Evolutionary conservation across 1,140 invertebrate species (phyloP).

Genomic region (Drosophila albomicans): DNA sequence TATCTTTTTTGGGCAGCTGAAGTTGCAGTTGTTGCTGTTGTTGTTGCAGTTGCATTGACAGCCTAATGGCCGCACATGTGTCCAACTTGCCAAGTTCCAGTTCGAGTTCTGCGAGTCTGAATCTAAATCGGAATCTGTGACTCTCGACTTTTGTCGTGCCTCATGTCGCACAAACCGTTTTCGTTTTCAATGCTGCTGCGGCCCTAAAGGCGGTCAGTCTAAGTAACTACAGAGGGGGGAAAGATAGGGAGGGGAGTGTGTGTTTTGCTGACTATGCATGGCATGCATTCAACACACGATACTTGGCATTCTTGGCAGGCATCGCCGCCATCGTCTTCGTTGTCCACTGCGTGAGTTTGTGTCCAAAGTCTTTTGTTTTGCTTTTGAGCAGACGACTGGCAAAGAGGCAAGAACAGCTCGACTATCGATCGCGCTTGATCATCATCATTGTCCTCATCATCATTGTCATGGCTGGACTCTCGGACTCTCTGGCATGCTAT

Average conservation of each 20-base stretch:
- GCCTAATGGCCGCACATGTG: slow-evolving; percentile 57
- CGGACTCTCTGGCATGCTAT: slow-evolving; percentile 69
- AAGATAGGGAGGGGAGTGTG: not conserved
- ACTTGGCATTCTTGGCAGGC: slow-evolving; percentile 79
- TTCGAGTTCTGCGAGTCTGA: slow-evolving; percentile 2
- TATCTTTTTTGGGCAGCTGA: slow-evolving; percentile 65
- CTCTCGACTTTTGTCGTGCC: slow-evolving; percentile 68
- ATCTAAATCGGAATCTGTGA: slow-evolving; percentile 41
- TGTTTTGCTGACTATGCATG: slow-evolving; percentile 66
- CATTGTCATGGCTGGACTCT: slow-evolving; percentile 42
- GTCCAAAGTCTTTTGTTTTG: slow-evolving; percentile 82
- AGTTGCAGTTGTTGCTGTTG: slow-evolving; percentile 15
- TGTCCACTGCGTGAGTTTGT: slow-evolving; percentile 76
- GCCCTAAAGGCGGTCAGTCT: slow-evolving; percentile 71
- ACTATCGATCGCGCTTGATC: slow-evolving; percentile 79
- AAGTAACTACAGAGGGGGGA: slow-evolving; percentile 6
- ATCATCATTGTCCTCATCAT: slow-evolving; percentile 61
- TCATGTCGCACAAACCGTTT: slow-evolving; percentile 78
- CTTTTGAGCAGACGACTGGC: slow-evolving; percentile 13
- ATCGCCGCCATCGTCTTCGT: slow-evolving; percentile 39
- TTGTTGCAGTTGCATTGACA: not conserved
- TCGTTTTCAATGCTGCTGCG: slow-evolving; percentile 73
- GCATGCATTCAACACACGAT: slow-evolving; percentile 83
- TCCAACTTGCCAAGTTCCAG: slow-evolving; percentile 4
- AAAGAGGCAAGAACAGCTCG: slow-evolving; percentile 21